A percentile compares a stretch with the other conserved stretches of the same genome.
Evolutionary conservation across 2,113 vertebrate genomes (phyloP).

Genomic region (Natator depressus): DNA sequence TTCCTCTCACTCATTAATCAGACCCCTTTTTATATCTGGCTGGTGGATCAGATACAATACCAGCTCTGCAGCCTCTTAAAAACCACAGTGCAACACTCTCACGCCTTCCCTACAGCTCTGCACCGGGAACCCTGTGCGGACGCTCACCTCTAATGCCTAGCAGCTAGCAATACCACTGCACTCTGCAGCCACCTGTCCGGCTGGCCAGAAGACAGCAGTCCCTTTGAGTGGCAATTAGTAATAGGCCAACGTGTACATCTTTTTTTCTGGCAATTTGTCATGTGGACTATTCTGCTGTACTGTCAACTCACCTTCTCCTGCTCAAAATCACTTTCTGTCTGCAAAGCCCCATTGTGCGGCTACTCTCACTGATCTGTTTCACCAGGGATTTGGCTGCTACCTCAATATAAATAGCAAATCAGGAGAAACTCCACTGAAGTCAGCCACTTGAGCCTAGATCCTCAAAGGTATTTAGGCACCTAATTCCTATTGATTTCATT

Average conservation of each 20-base stretch:
- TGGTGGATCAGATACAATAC: neutral
- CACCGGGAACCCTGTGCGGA: neutral
- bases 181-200: neutral
- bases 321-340: neutral
- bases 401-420: neutral
- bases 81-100: neutral
- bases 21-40: neutral
- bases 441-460: neutral
- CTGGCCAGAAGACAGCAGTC: neutral
- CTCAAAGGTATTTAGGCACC: rapidly evolving
- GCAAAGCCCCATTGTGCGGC: neutral
- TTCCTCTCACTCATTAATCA: neutral
- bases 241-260: neutral
- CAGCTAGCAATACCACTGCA: neutral
- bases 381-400: neutral
- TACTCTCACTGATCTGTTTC: neutral
- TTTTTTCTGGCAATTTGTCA: neutral
- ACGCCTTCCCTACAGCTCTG: neutral
- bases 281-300: neutral
- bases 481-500: neutral
- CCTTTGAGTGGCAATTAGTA: neutral
- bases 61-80: neutral
- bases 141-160: neutral
- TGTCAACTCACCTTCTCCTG: neutral
- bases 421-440: neutral